These are phyloP conservation scores for Platycnemis pennipes DNA, from an alignment of 2,888 invertebrate species.

Conservation along the genomic window DNA sequence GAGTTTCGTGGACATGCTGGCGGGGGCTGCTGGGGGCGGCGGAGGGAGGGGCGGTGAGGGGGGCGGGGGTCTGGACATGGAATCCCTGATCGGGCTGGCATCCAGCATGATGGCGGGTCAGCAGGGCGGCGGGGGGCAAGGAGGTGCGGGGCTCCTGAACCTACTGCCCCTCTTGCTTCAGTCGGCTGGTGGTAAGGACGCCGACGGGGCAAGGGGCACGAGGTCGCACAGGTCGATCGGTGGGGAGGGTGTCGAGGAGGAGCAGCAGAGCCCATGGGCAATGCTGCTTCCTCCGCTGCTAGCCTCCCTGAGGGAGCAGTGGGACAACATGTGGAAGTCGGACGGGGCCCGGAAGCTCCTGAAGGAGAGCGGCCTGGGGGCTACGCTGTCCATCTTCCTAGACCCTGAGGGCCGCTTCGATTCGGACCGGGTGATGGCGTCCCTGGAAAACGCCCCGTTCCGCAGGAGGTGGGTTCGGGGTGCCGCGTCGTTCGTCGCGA, in stretches of 20 bases:
- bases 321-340: constrained; percentile 47
- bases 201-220: constrained; percentile 51
- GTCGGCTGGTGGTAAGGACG: constrained; percentile 70
- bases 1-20: constrained; percentile 76
- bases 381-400: constrained; percentile 85
- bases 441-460: constrained; percentile 90
- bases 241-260: constrained; percentile 75
- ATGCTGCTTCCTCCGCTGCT: constrained; percentile 85
- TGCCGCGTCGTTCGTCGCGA: constrained; percentile 87
- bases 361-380: constrained; percentile 87
- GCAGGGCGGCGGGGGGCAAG: constrained; percentile 70
- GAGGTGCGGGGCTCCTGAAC: constrained; percentile 72
- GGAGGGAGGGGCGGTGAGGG: constrained; percentile 69
- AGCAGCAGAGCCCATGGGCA: constrained; percentile 83
- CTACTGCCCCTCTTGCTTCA: constrained; percentile 71
- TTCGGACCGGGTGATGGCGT: constrained; percentile 87
- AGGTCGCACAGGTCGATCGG: constrained; percentile 71
- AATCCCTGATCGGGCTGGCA: constrained; percentile 71
- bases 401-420: constrained; percentile 86
- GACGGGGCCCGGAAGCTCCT: constrained; percentile 79
- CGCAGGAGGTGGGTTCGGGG: constrained; percentile 90
- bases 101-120: constrained; percentile 70
- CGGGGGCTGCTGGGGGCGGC: constrained; percentile 79
- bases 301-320: constrained; percentile 75
- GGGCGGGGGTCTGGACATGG: constrained; percentile 70